These are phyloP conservation scores for Drosophila asahinai DNA, from an alignment of 1,140 invertebrate genomes.

Conservation along the genomic window DNA sequence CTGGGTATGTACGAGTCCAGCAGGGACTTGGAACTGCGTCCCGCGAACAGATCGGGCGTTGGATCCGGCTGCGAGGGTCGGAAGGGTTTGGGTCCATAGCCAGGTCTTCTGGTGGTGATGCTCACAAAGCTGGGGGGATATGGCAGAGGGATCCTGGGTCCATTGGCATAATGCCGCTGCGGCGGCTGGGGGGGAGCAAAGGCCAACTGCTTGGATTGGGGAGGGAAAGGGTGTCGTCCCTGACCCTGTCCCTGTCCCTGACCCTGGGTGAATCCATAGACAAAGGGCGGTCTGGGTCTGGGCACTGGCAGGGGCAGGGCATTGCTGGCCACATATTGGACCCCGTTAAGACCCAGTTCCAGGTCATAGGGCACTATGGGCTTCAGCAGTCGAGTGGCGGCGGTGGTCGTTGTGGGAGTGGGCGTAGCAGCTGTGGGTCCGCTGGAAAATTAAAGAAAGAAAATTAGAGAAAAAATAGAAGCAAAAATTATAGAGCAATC, in stretches of 20 bases:
- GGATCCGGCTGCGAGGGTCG: constrained; percentile 63
- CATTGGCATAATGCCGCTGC: constrained; percentile 56
- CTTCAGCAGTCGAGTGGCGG: constrained; percentile 35
- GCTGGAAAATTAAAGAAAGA: constrained; percentile 15
- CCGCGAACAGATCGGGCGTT: constrained; percentile 70
- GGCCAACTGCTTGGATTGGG: constrained; percentile 73
- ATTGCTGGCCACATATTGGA: constrained; percentile 60
- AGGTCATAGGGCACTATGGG: constrained; percentile 74
- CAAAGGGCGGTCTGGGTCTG: constrained; percentile 27
- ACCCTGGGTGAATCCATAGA: constrained; percentile 39
- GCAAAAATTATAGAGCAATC: constrained; percentile 26
- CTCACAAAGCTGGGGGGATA: constrained; percentile 80
- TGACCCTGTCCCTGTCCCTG: neutral
- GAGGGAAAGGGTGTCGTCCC: constrained; percentile 1
- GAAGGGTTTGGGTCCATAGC: constrained; percentile 30
- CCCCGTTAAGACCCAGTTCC: constrained; percentile 55
- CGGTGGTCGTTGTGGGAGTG: constrained; percentile 27
- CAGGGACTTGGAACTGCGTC: constrained; percentile 68
- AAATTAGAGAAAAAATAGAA: neutral
- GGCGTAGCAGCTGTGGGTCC: constrained; percentile 49
- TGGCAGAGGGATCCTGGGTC: constrained; percentile 59
- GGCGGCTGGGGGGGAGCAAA: constrained; percentile 51
- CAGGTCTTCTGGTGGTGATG: constrained; percentile 66
- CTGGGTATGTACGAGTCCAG: constrained; percentile 82
- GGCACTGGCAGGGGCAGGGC: constrained; percentile 25